phyloP scores from a whole-genome alignment of 1,140 invertebrate genomes.

The Chelonus insularis region DNA sequence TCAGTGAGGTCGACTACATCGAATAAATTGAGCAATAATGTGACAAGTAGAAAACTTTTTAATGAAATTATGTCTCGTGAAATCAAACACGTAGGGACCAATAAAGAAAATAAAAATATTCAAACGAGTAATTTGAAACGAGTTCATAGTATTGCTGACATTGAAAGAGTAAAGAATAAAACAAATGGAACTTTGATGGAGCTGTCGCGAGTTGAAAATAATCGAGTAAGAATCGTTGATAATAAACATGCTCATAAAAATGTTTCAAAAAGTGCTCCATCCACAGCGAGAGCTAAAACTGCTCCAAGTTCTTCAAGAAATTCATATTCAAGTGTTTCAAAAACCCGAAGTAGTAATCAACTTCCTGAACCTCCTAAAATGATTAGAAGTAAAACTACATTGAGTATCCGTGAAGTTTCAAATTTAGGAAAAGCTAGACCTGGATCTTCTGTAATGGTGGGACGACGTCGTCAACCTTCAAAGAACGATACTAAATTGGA shows the following conservation, averaged over 20 bases:
- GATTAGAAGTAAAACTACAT: constrained; percentile 53
- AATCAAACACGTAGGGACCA: constrained; percentile 20
- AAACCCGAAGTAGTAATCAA: constrained; percentile 39
- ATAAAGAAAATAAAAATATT: constrained; percentile 32
- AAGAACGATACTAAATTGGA: constrained; percentile 22
- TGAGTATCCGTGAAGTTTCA: constrained; percentile 42
- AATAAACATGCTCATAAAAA: constrained; percentile 38
- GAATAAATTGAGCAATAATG: background rate
- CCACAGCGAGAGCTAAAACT: constrained; percentile 27
- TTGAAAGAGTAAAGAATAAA: constrained; percentile 43
- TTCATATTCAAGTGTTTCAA: constrained; percentile 57
- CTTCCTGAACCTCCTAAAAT: constrained; percentile 43
- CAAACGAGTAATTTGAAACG: constrained; percentile 26
- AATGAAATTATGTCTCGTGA: constrained; percentile 11
- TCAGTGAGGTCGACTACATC: constrained; percentile 27
- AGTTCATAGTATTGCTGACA: constrained; percentile 35
- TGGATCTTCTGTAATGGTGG: constrained; percentile 44
- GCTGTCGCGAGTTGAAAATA: constrained; percentile 39
- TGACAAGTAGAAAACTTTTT: constrained; percentile 7
- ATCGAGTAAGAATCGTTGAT: constrained; percentile 38
- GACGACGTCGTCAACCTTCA: constrained; percentile 37
- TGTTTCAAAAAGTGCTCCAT: background rate
- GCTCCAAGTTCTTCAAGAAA: constrained; percentile 26
- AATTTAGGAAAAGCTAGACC: constrained; percentile 39
- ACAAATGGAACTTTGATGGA: constrained; percentile 40